Percentiles rank a stretch among this genome's conserved stretches.
phyloP scores from a whole-genome alignment of 2,888 invertebrate genomes.

The Agrypnus murinus region DNA sequence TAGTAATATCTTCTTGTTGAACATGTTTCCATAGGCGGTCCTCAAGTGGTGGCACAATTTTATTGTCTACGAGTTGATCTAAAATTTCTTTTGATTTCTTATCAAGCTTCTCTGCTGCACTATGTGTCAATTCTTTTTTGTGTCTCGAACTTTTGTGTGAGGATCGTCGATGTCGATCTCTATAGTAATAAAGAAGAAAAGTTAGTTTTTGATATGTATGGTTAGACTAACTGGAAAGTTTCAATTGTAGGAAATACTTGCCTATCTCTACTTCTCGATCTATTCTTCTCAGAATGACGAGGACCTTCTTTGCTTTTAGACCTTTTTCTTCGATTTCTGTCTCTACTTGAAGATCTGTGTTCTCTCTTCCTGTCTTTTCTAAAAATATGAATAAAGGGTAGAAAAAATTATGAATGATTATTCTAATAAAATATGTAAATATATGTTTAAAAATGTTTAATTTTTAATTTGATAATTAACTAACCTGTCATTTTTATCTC shows the following conservation, averaged over 20 bases:
- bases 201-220: too few species aligned
- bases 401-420: too few species aligned
- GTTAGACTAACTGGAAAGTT: too few species aligned
- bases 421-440: too few species aligned
- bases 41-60: constrained; percentile 72
- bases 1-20: constrained; percentile 68
- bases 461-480: neutral
- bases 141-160: constrained; percentile 69
- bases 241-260: too few species aligned
- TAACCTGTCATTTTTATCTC: constrained; percentile 47
- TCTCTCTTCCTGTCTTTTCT: constrained; percentile 54
- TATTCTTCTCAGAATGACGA: constrained; percentile 59
- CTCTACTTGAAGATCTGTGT: constrained; percentile 56
- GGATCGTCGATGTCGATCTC: constrained; percentile 64
- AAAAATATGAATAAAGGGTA: neutral
- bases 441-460: neutral
- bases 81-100: constrained; percentile 70
- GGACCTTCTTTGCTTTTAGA: constrained; percentile 62
- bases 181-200: constrained; percentile 47
- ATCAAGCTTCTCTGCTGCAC: constrained; percentile 67
- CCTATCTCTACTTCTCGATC: constrained; percentile 66
- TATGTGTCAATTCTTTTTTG: constrained; percentile 62
- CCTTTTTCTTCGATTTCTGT: constrained; percentile 56
- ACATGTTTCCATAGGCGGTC: constrained; percentile 74
- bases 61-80: constrained; percentile 69